phyloP scores from a whole-genome alignment of 2,797 vertebrate genomes.

The Pristis pectinata region DNA sequence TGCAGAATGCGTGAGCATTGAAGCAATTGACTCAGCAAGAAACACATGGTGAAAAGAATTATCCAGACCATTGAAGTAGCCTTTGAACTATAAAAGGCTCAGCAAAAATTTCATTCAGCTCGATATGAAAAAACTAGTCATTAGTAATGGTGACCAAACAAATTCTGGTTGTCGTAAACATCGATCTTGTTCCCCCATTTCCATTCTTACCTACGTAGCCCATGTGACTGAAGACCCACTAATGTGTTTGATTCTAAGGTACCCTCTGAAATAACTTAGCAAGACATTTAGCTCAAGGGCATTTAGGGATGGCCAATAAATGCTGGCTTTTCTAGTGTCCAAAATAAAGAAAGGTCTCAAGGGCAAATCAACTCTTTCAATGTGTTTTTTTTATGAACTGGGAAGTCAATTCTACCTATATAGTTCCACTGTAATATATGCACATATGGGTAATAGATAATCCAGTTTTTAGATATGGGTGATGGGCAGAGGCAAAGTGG shows the following conservation, averaged over 20 bases:
- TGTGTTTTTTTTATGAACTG: not conserved
- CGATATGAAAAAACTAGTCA: not conserved
- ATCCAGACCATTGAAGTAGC: not conserved
- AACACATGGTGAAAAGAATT: not conserved
- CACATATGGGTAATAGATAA: not conserved
- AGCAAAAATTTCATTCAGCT: not conserved
- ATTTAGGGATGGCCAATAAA: no score
- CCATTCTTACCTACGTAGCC: no score
- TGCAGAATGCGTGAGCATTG: not conserved
- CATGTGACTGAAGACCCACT: no score
- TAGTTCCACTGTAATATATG: not conserved
- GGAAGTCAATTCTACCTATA: not conserved
- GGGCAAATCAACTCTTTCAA: not conserved
- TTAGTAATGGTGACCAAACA: no score
- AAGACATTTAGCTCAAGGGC: no score
- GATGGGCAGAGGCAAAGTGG: no score
- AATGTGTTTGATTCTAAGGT: no score
- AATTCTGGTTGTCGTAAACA: no score
- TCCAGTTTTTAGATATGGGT: not conserved
- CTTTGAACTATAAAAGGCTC: not conserved
- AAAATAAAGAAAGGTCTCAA: not conserved
- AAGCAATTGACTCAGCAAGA: not conserved
- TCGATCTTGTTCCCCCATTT: no score
- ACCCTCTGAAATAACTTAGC: no score
- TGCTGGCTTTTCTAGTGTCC: no score